Conservation (phyloP, 2,797 vertebrate species). For the Bryconaethiops microstoma region DNA sequence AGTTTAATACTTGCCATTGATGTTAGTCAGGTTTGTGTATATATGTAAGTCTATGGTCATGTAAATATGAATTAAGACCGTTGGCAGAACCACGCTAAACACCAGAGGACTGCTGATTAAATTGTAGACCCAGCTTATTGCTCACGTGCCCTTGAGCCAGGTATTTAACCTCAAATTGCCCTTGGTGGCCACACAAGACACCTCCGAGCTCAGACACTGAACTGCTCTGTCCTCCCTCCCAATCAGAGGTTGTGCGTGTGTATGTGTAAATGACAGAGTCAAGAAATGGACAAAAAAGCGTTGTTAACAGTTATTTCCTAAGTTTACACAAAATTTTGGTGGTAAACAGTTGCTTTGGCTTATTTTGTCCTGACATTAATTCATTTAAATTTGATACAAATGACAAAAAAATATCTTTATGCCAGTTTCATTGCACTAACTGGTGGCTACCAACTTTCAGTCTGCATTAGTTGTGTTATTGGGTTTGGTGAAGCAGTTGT, state of each 20-base stretch:
- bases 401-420: neutral
- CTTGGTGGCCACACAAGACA: slow-evolving; percentile 57
- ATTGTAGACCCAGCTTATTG: slow-evolving; percentile 51
- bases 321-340: slow-evolving; percentile 16
- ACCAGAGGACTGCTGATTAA: slow-evolving; percentile 56
- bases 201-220: slow-evolving; percentile 31
- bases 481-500: neutral
- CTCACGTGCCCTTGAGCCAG: slow-evolving; percentile 54
- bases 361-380: slow-evolving; percentile 7
- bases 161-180: slow-evolving; percentile 59
- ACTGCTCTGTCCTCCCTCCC: slow-evolving; percentile 31
- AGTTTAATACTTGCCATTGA: too few species aligned
- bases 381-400: slow-evolving; percentile 19
- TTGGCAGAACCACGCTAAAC: slow-evolving; percentile 46
- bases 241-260: slow-evolving; percentile 32
- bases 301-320: slow-evolving; percentile 26
- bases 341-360: neutral
- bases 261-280: slow-evolving; percentile 8
- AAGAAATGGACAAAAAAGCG: neutral
- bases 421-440: neutral
- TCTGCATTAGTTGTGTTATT: neutral
- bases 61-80: neutral
- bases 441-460: neutral
- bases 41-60: neutral
- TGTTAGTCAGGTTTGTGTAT: neutral